These are phyloP conservation scores for Ardeotis arabs DNA, from an alignment of 2,113 vertebrate species.

Conservation along the genomic window DNA sequence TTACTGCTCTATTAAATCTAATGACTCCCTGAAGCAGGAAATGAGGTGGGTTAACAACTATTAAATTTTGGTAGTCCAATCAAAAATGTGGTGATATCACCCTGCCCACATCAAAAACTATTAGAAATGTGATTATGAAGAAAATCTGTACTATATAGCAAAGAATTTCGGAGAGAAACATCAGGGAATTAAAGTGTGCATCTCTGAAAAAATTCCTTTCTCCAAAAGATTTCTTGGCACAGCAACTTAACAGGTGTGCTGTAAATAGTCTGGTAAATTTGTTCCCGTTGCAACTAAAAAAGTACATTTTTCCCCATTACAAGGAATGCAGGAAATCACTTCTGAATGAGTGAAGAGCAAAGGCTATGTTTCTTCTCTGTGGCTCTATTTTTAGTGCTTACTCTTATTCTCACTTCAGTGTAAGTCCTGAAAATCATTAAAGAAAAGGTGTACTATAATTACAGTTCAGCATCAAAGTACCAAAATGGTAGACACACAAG, in stretches of 20 bases:
- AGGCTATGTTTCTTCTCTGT: not conserved
- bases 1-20: slow-evolving; percentile 66
- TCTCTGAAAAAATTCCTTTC: not conserved
- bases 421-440: not conserved
- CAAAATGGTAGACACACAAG: not conserved
- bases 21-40: slow-evolving; percentile 61
- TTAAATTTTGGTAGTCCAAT: slow-evolving; percentile 55
- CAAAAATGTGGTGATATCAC: slow-evolving; percentile 40
- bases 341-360: not conserved
- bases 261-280: slow-evolving; percentile 10
- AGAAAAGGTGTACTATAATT: not conserved
- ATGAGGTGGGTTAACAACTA: slow-evolving; percentile 44
- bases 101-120: not conserved
- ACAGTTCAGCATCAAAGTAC: not conserved
- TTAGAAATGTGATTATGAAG: slow-evolving; percentile 26
- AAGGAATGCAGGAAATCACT: not conserved
- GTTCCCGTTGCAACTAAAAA: not conserved
- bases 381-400: not conserved
- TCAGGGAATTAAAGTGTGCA: not conserved
- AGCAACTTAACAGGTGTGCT: slow-evolving; percentile 2
- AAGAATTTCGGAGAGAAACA: slow-evolving; percentile 18
- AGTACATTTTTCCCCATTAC: not conserved
- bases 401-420: not conserved
- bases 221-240: slow-evolving; percentile 1
- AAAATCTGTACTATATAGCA: not conserved